Evolutionary conservation across 2,888 invertebrate species (phyloP), one percentile per base, ranked within the genome.

Genomic region (Limnephilus auricula): DNA sequence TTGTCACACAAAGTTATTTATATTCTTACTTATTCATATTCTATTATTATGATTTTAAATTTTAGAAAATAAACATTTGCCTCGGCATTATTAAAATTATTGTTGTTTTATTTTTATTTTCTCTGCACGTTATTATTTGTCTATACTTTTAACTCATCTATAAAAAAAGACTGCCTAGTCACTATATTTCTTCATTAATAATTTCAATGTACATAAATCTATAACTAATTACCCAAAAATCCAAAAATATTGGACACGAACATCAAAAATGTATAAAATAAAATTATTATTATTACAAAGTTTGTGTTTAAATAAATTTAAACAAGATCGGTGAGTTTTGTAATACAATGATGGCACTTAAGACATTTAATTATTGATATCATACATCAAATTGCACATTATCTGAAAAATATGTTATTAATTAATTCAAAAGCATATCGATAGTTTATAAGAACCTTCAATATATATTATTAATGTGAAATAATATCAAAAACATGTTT

Each of bases 111-210:
- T 93, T 93, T 93, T 92, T 92, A 91, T 92, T 90, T 91, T 91
- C 87, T 92, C 93, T 93, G 92, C 91, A 89, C 86, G 93, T 93
- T 93, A 93, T 93, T 31, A 65, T 91, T 92, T 92, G 90, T 88
- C 90, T 92, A 91, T 92, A 87, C 79, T 94, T 93, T 94, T 93
- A 92, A 93, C 91, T 91, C 93, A 92, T 93, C 93, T 93, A 93
- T 94, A 93, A 93, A 94, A 50, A 94, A 95, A 95, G 95, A 95
- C 95, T 95, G 95, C 93, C 93, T 93, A 93, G 93, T 93, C 93
- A 92, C 92, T 93, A 93, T 92, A 79, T 93, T 91, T 95, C 95
- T 95, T 95, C 95, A 95, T 94, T 94, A 94, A 94, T 94, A 94
- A 94, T 94, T 93, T 94, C 92, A 91, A 90, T 94, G 93, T 93